These are phyloP conservation scores for Gorsachius magnificus DNA, from an alignment of 2,797 vertebrate species.

Conservation along the genomic window DNA sequence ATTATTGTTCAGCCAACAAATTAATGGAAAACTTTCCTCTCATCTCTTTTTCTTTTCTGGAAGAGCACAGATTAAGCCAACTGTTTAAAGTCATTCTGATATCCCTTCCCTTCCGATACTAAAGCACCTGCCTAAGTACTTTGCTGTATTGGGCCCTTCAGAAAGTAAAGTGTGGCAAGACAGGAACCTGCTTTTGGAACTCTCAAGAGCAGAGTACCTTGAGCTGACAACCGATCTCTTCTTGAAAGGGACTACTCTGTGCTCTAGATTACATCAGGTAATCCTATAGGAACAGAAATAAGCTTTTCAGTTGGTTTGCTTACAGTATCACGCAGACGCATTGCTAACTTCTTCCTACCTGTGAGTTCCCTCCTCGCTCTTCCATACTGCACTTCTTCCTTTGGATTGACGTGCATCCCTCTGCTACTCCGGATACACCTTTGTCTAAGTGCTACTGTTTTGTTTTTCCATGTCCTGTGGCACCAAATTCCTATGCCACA, in stretches of 20 bases:
- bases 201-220: not conserved
- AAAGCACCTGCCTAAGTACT: not conserved
- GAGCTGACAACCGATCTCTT: not conserved
- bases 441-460: not conserved
- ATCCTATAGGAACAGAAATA: not conserved
- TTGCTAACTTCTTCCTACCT: not conserved
- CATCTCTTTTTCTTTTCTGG: not conserved
- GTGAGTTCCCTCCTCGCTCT: not conserved
- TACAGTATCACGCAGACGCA: not conserved
- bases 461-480: accelerated
- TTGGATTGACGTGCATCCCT: not conserved
- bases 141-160: not conserved
- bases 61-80: not conserved
- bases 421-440: not conserved
- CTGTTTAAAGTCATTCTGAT: not conserved
- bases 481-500: not conserved
- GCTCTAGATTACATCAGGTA: not conserved
- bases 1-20: not conserved
- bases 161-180: not conserved
- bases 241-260: not conserved
- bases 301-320: not conserved
- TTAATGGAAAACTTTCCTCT: not conserved
- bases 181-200: not conserved
- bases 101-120: not conserved
- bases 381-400: not conserved